Conservation (phyloP, 2,888 invertebrate genomes). For the Drosophila sordidula region DNA sequence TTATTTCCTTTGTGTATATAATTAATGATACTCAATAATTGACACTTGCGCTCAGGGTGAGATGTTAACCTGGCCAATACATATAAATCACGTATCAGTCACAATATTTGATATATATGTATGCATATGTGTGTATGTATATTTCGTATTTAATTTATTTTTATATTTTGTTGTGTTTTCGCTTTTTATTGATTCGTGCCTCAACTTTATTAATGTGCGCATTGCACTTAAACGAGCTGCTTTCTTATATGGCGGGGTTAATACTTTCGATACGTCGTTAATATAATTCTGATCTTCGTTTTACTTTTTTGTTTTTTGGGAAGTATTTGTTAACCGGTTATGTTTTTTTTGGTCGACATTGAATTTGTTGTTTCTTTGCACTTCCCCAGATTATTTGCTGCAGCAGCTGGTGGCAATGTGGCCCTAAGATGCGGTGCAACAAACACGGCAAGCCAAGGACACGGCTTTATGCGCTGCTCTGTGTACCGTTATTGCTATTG, state of each 20-base stretch:
- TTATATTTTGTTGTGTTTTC: neutral
- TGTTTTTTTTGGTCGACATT: slow-evolving; percentile 38
- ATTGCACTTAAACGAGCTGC: slow-evolving; percentile 49
- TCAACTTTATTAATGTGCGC: slow-evolving; percentile 50
- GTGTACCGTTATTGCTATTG: slow-evolving; percentile 37
- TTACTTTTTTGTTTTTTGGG: slow-evolving; percentile 15
- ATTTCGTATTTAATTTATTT: neutral
- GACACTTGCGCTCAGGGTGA: slow-evolving; percentile 15
- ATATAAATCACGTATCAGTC: slow-evolving; percentile 27
- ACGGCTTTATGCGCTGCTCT: slow-evolving; percentile 42
- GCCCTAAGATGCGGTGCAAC: slow-evolving; percentile 57
- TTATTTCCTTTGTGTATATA: slow-evolving; percentile 30
- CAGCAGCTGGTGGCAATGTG: slow-evolving; percentile 60
- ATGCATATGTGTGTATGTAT: neutral
- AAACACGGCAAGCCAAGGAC: slow-evolving; percentile 55
- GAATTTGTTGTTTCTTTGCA: slow-evolving; percentile 26
- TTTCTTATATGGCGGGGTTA: slow-evolving; percentile 54
- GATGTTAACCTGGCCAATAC: slow-evolving; percentile 39
- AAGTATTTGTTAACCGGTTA: slow-evolving; percentile 39
- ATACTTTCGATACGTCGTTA: slow-evolving; percentile 39
- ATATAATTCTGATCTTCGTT: slow-evolving; percentile 18
- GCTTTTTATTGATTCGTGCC: slow-evolving; percentile 47
- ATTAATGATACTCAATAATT: slow-evolving; percentile 28
- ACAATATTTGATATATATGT: neutral
- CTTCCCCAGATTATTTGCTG: slow-evolving; percentile 43